A percentile compares a stretch with the other conserved stretches of the same genome.
Evolutionary conservation across 2,113 vertebrate genomes (phyloP).

Genomic region (Scatophagus argus): DNA sequence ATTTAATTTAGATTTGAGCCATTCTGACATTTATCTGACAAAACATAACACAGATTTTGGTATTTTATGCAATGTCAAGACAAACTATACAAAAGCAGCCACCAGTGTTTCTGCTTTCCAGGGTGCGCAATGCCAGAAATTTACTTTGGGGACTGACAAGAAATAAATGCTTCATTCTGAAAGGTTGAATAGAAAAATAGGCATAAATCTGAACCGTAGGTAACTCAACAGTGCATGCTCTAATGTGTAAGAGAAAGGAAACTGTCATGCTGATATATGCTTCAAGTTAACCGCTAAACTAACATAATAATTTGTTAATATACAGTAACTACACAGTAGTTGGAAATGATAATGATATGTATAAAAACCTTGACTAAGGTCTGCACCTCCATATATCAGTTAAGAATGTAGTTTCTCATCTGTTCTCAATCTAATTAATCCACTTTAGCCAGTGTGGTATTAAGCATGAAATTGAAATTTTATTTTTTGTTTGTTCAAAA

Average conservation of each 20-base stretch:
- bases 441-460: neutral
- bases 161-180: slow-evolving; percentile 63
- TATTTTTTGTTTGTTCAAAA: neutral
- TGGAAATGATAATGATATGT: slow-evolving; percentile 78
- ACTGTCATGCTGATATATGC: slow-evolving; percentile 69
- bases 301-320: slow-evolving; percentile 69
- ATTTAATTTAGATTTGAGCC: slow-evolving; percentile 47
- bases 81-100: slow-evolving; percentile 31
- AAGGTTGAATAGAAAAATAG: slow-evolving; percentile 82
- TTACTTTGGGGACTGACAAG: slow-evolving; percentile 31
- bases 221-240: slow-evolving; percentile 76
- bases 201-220: slow-evolving; percentile 73
- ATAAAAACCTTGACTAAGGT: slow-evolving; percentile 66
- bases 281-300: slow-evolving; percentile 64
- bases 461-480: neutral
- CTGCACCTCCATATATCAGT: slow-evolving; percentile 10
- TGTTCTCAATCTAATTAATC: neutral
- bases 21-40: slow-evolving; percentile 67
- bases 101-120: slow-evolving; percentile 25
- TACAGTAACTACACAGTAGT: slow-evolving; percentile 87
- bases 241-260: slow-evolving; percentile 66
- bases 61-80: slow-evolving; percentile 57
- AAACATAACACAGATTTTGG: slow-evolving; percentile 61
- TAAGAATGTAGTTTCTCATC: slow-evolving; percentile 11
- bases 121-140: slow-evolving; percentile 36